These are phyloP conservation scores for Macrochelys suwanniensis DNA, from an alignment of 2,797 vertebrate genomes.

Conservation along the genomic window DNA sequence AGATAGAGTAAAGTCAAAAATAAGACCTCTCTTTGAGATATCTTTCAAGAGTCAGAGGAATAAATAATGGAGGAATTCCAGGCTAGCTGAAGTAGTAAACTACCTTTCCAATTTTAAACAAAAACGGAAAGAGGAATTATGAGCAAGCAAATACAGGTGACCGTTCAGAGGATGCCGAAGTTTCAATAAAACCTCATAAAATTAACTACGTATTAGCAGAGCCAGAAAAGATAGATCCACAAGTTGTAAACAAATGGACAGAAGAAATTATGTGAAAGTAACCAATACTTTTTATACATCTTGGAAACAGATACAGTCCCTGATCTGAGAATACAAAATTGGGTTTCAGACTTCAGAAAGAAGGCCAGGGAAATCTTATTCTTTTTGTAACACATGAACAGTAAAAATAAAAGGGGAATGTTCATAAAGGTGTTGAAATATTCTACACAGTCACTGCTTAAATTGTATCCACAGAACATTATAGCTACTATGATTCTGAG, in stretches of 20 bases:
- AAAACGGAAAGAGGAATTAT: too few species aligned
- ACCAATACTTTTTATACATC: neutral
- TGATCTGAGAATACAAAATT: neutral
- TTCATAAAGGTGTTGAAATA: neutral
- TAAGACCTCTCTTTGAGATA: too few species aligned
- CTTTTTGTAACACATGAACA: neutral
- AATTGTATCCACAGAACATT: neutral
- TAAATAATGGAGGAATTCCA: too few species aligned
- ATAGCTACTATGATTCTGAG: neutral
- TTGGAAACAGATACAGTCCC: neutral
- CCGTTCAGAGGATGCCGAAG: neutral
- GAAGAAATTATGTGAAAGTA: neutral
- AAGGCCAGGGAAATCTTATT: neutral
- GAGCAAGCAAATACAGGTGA: too few species aligned
- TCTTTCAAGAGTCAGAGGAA: too few species aligned
- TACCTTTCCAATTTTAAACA: too few species aligned
- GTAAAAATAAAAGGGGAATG: neutral
- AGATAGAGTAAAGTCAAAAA: too few species aligned
- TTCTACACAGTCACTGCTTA: neutral
- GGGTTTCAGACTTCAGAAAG: neutral
- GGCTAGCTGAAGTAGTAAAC: too few species aligned
- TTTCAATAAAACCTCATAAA: neutral
- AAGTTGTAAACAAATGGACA: neutral
- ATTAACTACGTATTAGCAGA: neutral
- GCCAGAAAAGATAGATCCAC: neutral